Percentiles rank a stretch among this genome's conserved stretches.
Evolutionary conservation across 2,888 invertebrate genomes (phyloP).

Genomic region (Volucella inanis): DNA sequence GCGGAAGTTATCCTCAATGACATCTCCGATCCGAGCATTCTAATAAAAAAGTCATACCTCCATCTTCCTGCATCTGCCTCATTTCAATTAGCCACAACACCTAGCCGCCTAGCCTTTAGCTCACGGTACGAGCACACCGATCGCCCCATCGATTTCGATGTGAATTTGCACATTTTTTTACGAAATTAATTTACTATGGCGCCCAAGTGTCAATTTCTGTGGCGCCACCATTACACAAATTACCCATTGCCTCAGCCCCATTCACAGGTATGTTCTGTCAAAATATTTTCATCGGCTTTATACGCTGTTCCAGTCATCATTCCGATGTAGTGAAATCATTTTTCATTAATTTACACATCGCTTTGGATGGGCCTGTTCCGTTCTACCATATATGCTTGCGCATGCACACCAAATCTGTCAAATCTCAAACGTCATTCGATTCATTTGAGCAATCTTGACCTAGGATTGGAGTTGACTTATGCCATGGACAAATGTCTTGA

Average conservation of each 20-base stretch:
- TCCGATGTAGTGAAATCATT: conserved; percentile 27
- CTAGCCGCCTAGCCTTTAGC: conserved; percentile 4
- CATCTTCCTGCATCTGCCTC: not conserved
- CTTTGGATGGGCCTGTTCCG: conserved; percentile 6
- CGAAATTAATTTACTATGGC: conserved; percentile 64
- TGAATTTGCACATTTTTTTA: conserved; percentile 56
- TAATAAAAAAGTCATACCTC: not conserved
- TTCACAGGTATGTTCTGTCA: conserved; percentile 64
- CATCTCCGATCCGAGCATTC: not conserved
- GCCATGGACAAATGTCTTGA: conserved; percentile 42
- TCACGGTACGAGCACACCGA: not conserved
- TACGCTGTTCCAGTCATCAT: conserved; percentile 15
- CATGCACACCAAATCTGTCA: conserved; percentile 30
- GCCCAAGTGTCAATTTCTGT: conserved; percentile 64
- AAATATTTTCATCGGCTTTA: conserved; percentile 72
- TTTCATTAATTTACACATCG: conserved; percentile 59
- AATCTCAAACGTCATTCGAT: conserved; percentile 58
- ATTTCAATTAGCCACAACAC: not conserved
- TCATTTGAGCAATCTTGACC: conserved; percentile 61
- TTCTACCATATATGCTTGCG: no score
- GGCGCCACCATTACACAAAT: conserved; percentile 69
- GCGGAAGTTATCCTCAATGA: conserved; percentile 15
- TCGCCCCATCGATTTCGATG: conserved; percentile 34
- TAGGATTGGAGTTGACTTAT: conserved; percentile 45
- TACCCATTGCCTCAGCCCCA: conserved; percentile 31